phyloP scores from a whole-genome alignment of 2,113 vertebrate genomes.

The pig (Sus scrofa) region DNA sequence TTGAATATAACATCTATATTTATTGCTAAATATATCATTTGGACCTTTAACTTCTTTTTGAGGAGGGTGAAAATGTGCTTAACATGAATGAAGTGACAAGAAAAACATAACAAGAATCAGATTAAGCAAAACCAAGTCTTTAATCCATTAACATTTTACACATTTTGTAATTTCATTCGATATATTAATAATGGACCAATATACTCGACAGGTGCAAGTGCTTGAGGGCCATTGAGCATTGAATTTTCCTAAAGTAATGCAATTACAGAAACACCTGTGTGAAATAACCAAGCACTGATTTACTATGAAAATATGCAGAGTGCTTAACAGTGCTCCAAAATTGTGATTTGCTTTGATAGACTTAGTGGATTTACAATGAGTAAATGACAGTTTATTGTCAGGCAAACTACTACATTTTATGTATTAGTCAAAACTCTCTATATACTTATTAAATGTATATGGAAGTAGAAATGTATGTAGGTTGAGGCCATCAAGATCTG shows the following conservation, averaged over 20 bases:
- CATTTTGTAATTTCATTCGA: constrained; percentile 55
- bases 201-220: constrained; percentile 56
- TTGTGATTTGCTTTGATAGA: constrained; percentile 58
- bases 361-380: constrained; percentile 50
- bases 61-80: background rate
- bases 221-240: constrained; percentile 64
- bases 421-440: constrained; percentile 27
- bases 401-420: constrained; percentile 14
- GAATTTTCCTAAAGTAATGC: constrained; percentile 70
- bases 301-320: constrained; percentile 70
- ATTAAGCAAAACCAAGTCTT: constrained; percentile 27
- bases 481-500: background rate
- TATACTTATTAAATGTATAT: constrained; percentile 1
- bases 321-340: constrained; percentile 64
- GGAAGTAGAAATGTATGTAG: background rate
- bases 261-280: constrained; percentile 77
- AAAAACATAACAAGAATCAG: constrained; percentile 40
- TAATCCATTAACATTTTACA: constrained; percentile 59
- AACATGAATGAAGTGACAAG: constrained; percentile 53
- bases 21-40: constrained; percentile 63
- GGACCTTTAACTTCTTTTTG: constrained; percentile 37
- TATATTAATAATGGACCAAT: constrained; percentile 66
- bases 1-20: constrained; percentile 35
- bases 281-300: constrained; percentile 69
- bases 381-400: constrained; percentile 63